Evolutionary conservation across 1,140 invertebrate genomes (phyloP), one percentile per base, ranked within the genome.

Genomic region (Telenomus remus): DNA sequence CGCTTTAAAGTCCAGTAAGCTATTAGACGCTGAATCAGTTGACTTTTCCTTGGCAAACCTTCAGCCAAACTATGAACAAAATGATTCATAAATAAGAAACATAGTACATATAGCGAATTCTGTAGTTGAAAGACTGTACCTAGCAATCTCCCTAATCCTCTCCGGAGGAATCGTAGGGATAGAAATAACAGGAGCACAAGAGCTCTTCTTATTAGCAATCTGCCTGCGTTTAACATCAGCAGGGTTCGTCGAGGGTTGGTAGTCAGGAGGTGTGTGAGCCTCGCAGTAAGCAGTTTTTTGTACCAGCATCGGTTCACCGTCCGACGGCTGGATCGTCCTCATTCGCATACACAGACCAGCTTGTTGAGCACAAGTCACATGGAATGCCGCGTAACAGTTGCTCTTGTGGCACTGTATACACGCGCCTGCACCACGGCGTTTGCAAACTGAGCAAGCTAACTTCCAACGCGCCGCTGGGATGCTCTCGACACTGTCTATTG

Each of bases 401-500:
- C 92, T 94, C 80, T 97, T 96, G 83, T 98, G 96, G 86, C 98
- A 99, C 87, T 99, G 98, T 75, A 99, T 99, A 82, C 98, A 99
- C 1, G 98, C 98, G 0, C 98, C 98, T 0, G 94, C 93, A 44
- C 95, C 93, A 72, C 95, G 92, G 83, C 98, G 94, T 85, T 98
- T 98, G 86, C 98, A 99, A 53, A 99, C 95, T 82, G 96, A 98
- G 83, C 98, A 99, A 1, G 94, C 94, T 0, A 99, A 89, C 81
- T 96, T 96, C 96, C 97, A 98, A 11, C 98, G 90, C 0, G 97
- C 97, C 11, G 95, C 90, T 1, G 97, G 97, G 81, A 99, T 99
- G 73, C 95, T 96, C 84, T 97, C 95, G 76, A 99, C 96, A 57
- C 96, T 97, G 88, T 99, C 93, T 89, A 99, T 97, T 4, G 98